Conservation (phyloP, 2,888 invertebrate genomes). For the Sinodicranocentrus sp. region DNA sequence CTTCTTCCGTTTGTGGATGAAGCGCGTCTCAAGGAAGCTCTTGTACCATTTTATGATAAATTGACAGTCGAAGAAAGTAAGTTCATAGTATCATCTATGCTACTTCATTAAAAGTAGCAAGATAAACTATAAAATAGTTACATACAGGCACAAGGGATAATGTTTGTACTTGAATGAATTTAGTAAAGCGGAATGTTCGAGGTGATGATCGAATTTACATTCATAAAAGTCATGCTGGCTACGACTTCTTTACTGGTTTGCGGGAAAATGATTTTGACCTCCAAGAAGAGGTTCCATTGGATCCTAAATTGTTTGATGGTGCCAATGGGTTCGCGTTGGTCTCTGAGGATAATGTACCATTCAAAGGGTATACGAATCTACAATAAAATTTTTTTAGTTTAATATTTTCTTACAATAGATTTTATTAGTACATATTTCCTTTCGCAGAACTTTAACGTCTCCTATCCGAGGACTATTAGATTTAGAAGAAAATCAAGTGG, state of each 20-base stretch:
- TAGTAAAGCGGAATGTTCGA: conserved; percentile 86
- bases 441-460: conserved; percentile 82
- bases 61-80: conserved; percentile 91
- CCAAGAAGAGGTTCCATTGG: conserved; percentile 80
- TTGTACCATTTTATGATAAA: conserved; percentile 88
- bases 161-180: too few relatives aligned
- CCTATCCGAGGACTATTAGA: conserved; percentile 86
- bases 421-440: conserved; percentile 13
- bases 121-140: neutral
- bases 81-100: conserved; percentile 60
- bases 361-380: conserved; percentile 82
- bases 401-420: conserved; percentile 21
- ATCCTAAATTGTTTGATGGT: conserved; percentile 86
- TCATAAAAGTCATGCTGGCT: conserved; percentile 85
- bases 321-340: conserved; percentile 89
- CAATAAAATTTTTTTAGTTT: conserved; percentile 68
- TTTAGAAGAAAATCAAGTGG: conserved; percentile 79
- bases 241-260: conserved; percentile 85
- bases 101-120: neutral
- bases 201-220: conserved; percentile 96
- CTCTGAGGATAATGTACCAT: conserved; percentile 84
- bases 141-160: too few relatives aligned
- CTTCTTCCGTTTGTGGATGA: conserved; percentile 99
- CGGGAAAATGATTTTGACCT: conserved; percentile 82
- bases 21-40: conserved; percentile 88